Percentiles rank a stretch among this genome's conserved stretches.
phyloP scores from a whole-genome alignment of 2,888 invertebrate genomes.

The Meandrusa payeni region DNA sequence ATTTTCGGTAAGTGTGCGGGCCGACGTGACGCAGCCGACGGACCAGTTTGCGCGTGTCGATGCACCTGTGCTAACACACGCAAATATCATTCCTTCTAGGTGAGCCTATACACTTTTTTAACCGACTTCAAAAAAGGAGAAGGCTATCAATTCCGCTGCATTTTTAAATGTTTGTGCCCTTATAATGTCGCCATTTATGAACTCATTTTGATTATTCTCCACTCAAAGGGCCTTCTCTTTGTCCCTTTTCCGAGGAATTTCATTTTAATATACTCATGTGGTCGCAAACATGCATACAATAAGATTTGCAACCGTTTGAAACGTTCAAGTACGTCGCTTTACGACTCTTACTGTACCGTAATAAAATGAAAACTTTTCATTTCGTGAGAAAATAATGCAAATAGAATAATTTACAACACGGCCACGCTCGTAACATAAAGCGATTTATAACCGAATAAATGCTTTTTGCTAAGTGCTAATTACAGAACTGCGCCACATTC shows the following conservation, averaged over 20 bases:
- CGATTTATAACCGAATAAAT: no score
- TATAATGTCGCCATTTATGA: no score
- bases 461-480: no score
- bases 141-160: no score
- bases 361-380: not conserved
- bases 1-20: slow-evolving; percentile 45
- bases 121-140: no score
- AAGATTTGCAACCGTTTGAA: not conserved
- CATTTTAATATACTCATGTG: no score
- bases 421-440: no score
- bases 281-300: not conserved
- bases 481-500: no score
- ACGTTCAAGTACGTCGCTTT: not conserved
- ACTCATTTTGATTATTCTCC: no score
- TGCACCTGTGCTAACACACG: slow-evolving; percentile 52
- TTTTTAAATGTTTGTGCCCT: no score
- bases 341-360: not conserved
- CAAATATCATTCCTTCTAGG: not conserved
- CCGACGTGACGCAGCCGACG: slow-evolving; percentile 30
- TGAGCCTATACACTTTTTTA: not conserved
- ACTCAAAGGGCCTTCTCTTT: no score
- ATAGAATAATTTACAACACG: slow-evolving; percentile 3
- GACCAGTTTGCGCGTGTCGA: slow-evolving; percentile 50
- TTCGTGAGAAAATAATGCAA: not conserved
- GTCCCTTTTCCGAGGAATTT: no score